Conservation (phyloP, 2,797 vertebrate species). For the Ambastaia sidthimunki region DNA sequence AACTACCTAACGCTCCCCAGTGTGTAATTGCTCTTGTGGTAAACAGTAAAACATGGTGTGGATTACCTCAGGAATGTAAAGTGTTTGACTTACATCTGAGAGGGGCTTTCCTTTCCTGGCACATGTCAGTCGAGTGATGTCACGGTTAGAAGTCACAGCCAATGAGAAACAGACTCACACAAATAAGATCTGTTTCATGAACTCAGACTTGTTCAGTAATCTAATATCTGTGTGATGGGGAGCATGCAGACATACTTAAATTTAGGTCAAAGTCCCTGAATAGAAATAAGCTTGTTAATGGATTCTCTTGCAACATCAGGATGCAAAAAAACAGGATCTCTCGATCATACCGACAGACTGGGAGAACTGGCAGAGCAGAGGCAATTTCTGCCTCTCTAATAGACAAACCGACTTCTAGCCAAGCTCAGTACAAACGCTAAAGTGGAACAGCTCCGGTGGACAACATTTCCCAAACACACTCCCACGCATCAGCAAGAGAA, state of each 20-base stretch:
- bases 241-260: constrained; percentile 46
- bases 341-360: constrained; percentile 22
- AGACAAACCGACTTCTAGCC: constrained; percentile 72
- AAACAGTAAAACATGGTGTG: constrained; percentile 24
- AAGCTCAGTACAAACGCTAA: constrained; percentile 56
- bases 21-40: constrained; percentile 54
- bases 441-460: constrained; percentile 42
- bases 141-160: neutral
- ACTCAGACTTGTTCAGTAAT: constrained; percentile 51
- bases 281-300: constrained; percentile 41
- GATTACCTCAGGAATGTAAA: constrained; percentile 14
- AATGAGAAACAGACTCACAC: constrained; percentile 33
- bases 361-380: constrained; percentile 50
- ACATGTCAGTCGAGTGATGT: neutral
- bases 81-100: neutral
- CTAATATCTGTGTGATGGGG: constrained; percentile 53
- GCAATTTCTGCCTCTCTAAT: constrained; percentile 60
- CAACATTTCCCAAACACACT: constrained; percentile 67
- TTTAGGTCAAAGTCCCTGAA: constrained; percentile 58
- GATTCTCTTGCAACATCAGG: constrained; percentile 56
- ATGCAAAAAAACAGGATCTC: constrained; percentile 23
- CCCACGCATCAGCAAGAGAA: neutral
- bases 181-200: constrained; percentile 46
- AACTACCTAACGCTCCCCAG: constrained; percentile 45
- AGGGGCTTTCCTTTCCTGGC: neutral